These are phyloP conservation scores for Champsocephalus esox DNA, from an alignment of 2,797 vertebrate genomes.

Conservation along the genomic window DNA sequence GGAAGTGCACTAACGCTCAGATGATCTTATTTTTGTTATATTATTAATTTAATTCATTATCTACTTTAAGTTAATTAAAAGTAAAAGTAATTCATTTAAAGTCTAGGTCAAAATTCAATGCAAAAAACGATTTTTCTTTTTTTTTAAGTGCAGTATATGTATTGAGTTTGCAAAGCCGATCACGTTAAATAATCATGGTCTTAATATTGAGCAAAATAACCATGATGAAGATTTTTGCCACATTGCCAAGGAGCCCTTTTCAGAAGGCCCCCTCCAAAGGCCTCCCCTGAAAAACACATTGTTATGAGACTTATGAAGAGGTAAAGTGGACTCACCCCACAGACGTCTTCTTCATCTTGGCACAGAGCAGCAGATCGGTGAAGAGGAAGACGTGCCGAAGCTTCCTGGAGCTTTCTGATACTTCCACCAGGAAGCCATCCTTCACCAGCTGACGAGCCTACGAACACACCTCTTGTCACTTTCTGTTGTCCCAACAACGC, in stretches of 20 bases:
- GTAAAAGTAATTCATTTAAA: too few species aligned
- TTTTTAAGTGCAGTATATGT: too few species aligned
- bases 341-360: slow-evolving; percentile 96
- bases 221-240: background rate
- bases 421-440: slow-evolving; percentile 97
- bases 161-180: too few species aligned
- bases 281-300: background rate
- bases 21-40: too few species aligned
- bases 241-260: too few species aligned
- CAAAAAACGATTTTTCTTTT: too few species aligned
- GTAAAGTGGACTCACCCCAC: slow-evolving; percentile 88
- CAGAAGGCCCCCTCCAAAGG: background rate
- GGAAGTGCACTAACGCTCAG: too few species aligned
- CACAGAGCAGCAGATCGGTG: slow-evolving; percentile 96
- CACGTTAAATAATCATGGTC: too few species aligned
- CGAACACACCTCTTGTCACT: slow-evolving; percentile 46
- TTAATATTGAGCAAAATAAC: too few species aligned
- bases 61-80: too few species aligned
- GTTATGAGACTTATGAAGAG: background rate
- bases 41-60: too few species aligned
- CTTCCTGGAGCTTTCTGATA: slow-evolving; percentile 96
- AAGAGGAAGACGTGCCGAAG: slow-evolving; percentile 98
- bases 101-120: too few species aligned
- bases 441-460: slow-evolving; percentile 97
- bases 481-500: background rate